A percentile compares a stretch with the other conserved stretches of the same genome.
Conservation (phyloP, 2,888 invertebrate genomes). For the Acanthacorydalis orientalis region DNA sequence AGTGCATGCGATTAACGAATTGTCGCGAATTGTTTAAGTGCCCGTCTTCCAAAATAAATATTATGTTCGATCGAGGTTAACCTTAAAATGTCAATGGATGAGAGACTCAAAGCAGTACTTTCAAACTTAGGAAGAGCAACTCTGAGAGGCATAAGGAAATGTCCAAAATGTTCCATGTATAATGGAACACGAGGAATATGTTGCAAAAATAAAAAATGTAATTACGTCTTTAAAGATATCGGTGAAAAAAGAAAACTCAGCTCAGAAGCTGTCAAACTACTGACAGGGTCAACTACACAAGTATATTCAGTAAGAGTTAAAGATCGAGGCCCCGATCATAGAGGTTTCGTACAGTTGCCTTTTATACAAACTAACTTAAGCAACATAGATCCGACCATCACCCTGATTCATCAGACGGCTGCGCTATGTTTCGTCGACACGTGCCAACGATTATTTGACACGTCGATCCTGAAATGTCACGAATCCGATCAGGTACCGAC, state of each 20-base stretch:
- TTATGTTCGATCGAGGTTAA: too few species aligned
- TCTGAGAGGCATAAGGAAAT: constrained; percentile 52
- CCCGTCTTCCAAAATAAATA: too few species aligned
- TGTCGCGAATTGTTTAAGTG: too few species aligned
- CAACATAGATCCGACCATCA: constrained; percentile 8
- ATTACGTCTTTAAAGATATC: constrained; percentile 44
- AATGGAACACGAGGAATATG: constrained; percentile 59
- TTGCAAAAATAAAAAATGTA: constrained; percentile 55
- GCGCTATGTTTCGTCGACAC: constrained; percentile 39
- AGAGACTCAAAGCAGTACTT: constrained; percentile 9
- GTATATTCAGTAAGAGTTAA: constrained; percentile 52
- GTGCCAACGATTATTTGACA: constrained; percentile 35
- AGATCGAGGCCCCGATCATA: constrained; percentile 49
- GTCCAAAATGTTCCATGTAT: constrained; percentile 54
- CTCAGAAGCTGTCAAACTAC: constrained; percentile 46
- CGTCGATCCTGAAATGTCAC: constrained; percentile 35
- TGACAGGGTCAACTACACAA: constrained; percentile 40
- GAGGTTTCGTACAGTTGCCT: constrained; percentile 53
- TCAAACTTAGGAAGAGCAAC: constrained; percentile 32
- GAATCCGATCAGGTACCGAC: constrained; percentile 18
- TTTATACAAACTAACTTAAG: constrained; percentile 24
- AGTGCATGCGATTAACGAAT: too few species aligned
- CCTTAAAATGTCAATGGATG: constrained; percentile 3
- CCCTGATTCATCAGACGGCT: constrained; percentile 22
- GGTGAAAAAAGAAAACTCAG: constrained; percentile 35